phyloP scores from a whole-genome alignment of 2,113 vertebrate species.

The Ciconia maguari region DNA sequence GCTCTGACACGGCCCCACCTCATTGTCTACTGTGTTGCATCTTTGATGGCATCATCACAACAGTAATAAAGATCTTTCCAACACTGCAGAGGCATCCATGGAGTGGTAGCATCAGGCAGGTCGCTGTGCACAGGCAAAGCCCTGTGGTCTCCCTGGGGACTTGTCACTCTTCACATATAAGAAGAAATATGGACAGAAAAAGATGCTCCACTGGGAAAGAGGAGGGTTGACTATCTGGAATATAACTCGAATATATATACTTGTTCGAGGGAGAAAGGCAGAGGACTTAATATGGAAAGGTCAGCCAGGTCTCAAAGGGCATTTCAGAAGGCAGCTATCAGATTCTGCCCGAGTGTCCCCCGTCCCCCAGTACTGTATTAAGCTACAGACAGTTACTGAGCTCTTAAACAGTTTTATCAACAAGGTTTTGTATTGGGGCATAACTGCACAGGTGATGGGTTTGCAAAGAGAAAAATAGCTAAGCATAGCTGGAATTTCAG shows the following conservation, averaged over 20 bases:
- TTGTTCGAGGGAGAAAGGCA: not conserved
- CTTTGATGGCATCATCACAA: not conserved
- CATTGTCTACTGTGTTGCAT: not conserved
- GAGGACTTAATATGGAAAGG: not conserved
- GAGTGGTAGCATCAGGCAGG: not conserved
- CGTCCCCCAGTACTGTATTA: not conserved
- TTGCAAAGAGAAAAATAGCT: not conserved
- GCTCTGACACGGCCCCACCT: not conserved
- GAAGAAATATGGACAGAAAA: not conserved
- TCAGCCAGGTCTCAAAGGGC: not conserved
- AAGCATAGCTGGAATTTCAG: not conserved
- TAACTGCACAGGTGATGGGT: not conserved
- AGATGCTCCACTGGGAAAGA: not conserved
- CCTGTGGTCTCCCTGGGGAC: not conserved
- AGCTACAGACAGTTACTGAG: not conserved
- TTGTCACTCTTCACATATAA: fast-evolving
- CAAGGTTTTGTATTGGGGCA: not conserved
- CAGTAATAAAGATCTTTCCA: not conserved
- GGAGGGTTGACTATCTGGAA: not conserved
- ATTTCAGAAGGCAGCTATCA: not conserved
- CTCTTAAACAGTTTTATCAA: not conserved
- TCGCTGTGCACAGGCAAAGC: not conserved
- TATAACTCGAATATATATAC: not conserved
- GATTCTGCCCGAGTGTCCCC: fast-evolving
- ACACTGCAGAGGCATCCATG: not conserved